Evolutionary conservation across 2,888 invertebrate species (phyloP).

Genomic region (Tetranychus piercei): DNA sequence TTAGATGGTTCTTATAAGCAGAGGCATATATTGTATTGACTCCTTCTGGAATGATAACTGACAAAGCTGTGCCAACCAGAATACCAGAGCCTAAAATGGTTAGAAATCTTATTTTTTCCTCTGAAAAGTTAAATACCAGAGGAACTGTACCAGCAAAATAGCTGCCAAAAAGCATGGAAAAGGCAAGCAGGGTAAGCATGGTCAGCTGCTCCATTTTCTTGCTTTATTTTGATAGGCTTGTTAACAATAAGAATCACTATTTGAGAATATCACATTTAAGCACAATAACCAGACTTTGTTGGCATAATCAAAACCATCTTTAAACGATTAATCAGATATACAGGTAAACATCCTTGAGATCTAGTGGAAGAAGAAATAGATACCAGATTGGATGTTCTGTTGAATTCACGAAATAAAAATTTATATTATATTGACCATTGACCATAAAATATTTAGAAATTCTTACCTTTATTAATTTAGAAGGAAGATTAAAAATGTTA

Average conservation of each 20-base stretch:
- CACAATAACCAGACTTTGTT: too few relatives aligned
- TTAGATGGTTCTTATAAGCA: constrained; percentile 14
- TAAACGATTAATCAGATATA: too few relatives aligned
- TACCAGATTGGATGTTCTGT: too few relatives aligned
- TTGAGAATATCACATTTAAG: too few relatives aligned
- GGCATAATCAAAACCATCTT: too few relatives aligned
- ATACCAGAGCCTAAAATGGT: constrained; percentile 92
- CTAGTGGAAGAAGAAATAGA: too few relatives aligned
- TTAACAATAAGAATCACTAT: too few relatives aligned
- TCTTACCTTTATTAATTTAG: background rate
- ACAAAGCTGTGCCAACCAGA: constrained; percentile 85
- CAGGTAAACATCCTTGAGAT: too few relatives aligned
- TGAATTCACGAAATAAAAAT: too few relatives aligned
- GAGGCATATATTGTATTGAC: constrained; percentile 44
- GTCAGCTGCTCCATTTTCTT: constrained; percentile 57
- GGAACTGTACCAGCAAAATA: constrained; percentile 89
- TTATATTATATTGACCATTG: too few relatives aligned
- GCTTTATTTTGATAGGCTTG: background rate
- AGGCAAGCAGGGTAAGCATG: constrained; percentile 57
- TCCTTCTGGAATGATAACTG: constrained; percentile 96
- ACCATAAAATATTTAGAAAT: background rate
- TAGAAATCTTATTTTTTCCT: constrained; percentile 83
- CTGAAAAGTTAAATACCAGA: constrained; percentile 75
- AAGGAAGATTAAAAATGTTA: background rate
- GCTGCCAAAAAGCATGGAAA: constrained; percentile 89